phyloP scores from a whole-genome alignment of 2,797 vertebrate genomes.

The Betta splendens region DNA sequence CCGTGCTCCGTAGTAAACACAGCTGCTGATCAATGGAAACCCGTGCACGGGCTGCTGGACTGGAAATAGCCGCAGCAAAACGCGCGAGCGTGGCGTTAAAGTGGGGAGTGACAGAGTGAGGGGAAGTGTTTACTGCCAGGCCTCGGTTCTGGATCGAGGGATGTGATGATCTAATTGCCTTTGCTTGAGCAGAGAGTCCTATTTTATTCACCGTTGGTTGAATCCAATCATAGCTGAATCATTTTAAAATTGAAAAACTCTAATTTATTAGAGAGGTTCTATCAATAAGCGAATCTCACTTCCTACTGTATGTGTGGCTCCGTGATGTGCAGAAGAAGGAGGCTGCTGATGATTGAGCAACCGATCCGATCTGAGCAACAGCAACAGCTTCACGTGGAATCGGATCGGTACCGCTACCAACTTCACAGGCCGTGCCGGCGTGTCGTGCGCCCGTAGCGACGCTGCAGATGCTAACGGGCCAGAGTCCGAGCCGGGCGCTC shows the following conservation, averaged over 20 bases:
- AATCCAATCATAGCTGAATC: slow-evolving; percentile 45
- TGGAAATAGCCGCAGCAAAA: slow-evolving; percentile 19
- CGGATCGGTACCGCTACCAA: slow-evolving; percentile 27
- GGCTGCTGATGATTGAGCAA: too few relatives aligned
- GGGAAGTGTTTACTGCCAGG: slow-evolving; percentile 39
- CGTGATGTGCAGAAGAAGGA: slow-evolving; percentile 32
- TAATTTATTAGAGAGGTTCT: slow-evolving; percentile 38
- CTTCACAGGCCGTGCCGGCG: not conserved
- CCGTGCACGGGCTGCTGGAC: slow-evolving; percentile 23
- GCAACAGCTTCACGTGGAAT: slow-evolving; percentile 35
- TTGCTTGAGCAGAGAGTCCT: slow-evolving; percentile 34
- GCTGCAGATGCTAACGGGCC: slow-evolving; percentile 6
- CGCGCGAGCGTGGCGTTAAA: slow-evolving; percentile 34
- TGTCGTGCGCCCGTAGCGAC: not conserved
- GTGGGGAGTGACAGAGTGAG: slow-evolving; percentile 7
- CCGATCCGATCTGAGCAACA: too few relatives aligned
- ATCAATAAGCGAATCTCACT: slow-evolving; percentile 54
- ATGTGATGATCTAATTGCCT: slow-evolving; percentile 56
- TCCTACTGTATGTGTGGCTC: slow-evolving; percentile 17
- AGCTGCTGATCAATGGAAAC: slow-evolving; percentile 16
- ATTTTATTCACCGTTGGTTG: slow-evolving; percentile 37
- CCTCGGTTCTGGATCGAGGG: slow-evolving; percentile 26
- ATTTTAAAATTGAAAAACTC: slow-evolving; percentile 33
- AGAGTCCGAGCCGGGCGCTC: slow-evolving; percentile 26
- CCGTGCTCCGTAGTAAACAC: slow-evolving; percentile 30